Evolutionary conservation across 2,113 vertebrate species (phyloP).

Genomic region (Pundamilia nyererei): DNA sequence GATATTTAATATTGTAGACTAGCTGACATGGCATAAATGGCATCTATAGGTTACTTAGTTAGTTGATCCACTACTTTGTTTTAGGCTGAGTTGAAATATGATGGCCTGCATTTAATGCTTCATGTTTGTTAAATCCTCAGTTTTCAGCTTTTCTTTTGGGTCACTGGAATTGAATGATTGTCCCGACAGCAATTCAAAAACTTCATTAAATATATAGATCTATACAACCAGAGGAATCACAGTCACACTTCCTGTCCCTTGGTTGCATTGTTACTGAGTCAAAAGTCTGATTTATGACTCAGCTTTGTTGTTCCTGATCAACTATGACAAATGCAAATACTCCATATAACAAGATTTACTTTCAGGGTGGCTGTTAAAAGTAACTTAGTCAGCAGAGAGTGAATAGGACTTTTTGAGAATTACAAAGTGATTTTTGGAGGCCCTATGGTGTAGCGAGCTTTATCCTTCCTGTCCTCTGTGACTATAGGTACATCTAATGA

Average conservation of each 20-base stretch:
- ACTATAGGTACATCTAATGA: conserved; percentile 88
- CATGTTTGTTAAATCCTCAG: too few species aligned
- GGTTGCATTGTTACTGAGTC: neutral
- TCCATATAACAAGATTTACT: neutral
- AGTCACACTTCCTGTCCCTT: neutral
- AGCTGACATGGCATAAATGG: too few species aligned
- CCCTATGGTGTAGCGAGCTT: neutral
- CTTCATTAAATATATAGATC: neutral
- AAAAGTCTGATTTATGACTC: neutral
- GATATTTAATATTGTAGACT: too few species aligned
- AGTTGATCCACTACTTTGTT: too few species aligned
- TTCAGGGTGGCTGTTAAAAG: neutral
- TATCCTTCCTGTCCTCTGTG: neutral
- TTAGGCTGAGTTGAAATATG: too few species aligned
- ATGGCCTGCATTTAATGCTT: too few species aligned
- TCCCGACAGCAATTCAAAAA: too few species aligned
- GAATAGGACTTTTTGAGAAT: neutral
- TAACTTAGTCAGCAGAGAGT: neutral
- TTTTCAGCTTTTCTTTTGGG: too few species aligned
- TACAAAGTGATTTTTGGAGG: neutral
- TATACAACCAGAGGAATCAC: neutral
- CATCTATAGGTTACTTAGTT: too few species aligned
- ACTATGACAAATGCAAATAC: neutral
- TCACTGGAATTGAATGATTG: too few species aligned
- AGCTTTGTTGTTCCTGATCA: neutral